phyloP scores from a whole-genome alignment of 1,140 invertebrate genomes.

The Melitaea cinxia region DNA sequence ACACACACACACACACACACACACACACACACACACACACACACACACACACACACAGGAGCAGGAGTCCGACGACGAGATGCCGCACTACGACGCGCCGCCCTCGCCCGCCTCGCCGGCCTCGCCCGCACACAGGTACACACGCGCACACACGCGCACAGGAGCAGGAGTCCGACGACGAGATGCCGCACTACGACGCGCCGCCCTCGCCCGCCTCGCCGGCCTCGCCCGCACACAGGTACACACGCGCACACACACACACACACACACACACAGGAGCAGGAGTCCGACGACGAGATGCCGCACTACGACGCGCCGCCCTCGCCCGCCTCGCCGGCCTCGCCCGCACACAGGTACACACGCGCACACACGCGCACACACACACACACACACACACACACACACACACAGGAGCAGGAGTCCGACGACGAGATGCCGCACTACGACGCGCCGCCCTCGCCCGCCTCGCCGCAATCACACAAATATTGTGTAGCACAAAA shows the following conservation, averaged over 20 bases:
- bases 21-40: too few species aligned
- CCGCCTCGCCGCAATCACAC: slow-evolving; percentile 43
- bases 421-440: slow-evolving; percentile 85
- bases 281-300: slow-evolving; percentile 85
- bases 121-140: slow-evolving; percentile 79
- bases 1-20: too few species aligned
- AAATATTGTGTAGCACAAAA: too few species aligned
- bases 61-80: slow-evolving; percentile 85
- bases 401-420: slow-evolving; percentile 80
- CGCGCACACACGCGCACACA: too few species aligned
- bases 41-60: too few species aligned
- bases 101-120: slow-evolving; percentile 42
- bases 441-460: slow-evolving; percentile 75
- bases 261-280: too few species aligned
- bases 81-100: slow-evolving; percentile 82
- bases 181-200: slow-evolving; percentile 83
- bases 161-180: slow-evolving; percentile 84
- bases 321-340: too few species aligned
- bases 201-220: slow-evolving; percentile 33
- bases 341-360: too few species aligned
- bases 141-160: too few species aligned
- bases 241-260: too few species aligned
- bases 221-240: slow-evolving; percentile 78
- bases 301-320: slow-evolving; percentile 81
- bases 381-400: too few species aligned